Base-by-base conservation (phyloP, 1,140 invertebrate genomes). In the Macrobrachium rosenbergii region DNA sequence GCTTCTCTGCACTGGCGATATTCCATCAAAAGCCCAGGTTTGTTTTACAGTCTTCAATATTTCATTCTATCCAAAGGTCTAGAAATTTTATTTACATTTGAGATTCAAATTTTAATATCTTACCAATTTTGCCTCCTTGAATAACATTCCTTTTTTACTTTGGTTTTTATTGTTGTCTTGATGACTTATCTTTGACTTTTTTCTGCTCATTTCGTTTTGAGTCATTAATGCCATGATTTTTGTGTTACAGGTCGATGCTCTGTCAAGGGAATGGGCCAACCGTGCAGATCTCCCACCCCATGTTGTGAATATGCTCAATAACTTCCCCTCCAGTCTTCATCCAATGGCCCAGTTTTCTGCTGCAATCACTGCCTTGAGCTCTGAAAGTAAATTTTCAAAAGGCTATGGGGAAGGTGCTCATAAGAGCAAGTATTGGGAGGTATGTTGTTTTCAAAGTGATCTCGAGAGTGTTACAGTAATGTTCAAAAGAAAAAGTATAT, bases 281-380 rank as follows among this genome's bases (percentile, higher is more conserved):
- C 94, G 97, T 89, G 97, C 96, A 91, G 95, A 94, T 91, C 93
- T 99, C 8, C 98, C 98, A 2, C 94, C 95, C 73, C 98, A 99
- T 92, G 97, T 99, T 58, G 97, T 98, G 16, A 97, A 95, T 45
- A 96, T 99, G 94, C 92, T 99, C 88, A 99, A 99, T 92, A 98
- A 98, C 92, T 97, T 99, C 93, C 98, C 98, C n/a, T 95, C 95
- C 89, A 95, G 95, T 88, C 92, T 99, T 45, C 98, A 99, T 91
- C 98, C 98, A 0, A 99, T 99, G 98, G 95, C 97, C 16, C 98
- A 99, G 92, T 97, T 99, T 91, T 96, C 96, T 69, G 95, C 97
- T 58, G 98, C 98, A 16, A 95, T 99, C 87, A 98, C 97, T 16
- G 95, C 97, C 5, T 93, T 99, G 69, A 98, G 98, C 92, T 96